Base-by-base conservation (phyloP, 2,888 invertebrate species). In the Stenoptilia bipunctidactyla region DNA sequence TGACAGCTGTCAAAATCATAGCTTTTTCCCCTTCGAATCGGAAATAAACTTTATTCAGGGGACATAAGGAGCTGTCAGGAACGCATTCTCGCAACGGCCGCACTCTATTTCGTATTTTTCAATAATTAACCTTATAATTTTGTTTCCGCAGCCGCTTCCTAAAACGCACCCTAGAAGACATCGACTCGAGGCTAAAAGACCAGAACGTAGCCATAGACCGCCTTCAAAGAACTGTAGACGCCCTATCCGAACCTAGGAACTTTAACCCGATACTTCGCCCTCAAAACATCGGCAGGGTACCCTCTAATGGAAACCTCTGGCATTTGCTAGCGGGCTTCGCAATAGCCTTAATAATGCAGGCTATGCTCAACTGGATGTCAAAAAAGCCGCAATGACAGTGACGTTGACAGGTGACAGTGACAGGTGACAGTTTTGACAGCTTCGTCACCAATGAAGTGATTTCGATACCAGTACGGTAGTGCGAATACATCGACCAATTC, bases 151-250 rank as follows among this genome's bases (percentile, higher is more conserved):
- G 72, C n/a, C 71, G 68, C 1, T 87, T 86, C 2, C 47, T 88
- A 13, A 73, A 85, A 14, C 65, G 79, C 25, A 71, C 80, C 0
- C 61, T 88, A 0, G 65, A 68, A 13, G 72, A 83, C 15, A 73
- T 88, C 6, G 87, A 86, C 50, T 49, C 65, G 1, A 63, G 84
- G 0, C 53, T 88, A 1, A 70, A 85, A n/a, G 83, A 85, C 1
- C 87, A 88, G 42, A 67, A 82, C 0, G 40, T 61, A 1, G 85
- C 86, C 9, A 62, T 88, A 20, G 76, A 80, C 12, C 49, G 72
- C 0, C 50, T 83, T 0, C 52, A 67, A 0, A 67, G 53, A 14
- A 64, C 60, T 0, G 66, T 83, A 0, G 75, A 76, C 1, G 36
- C 50, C 0, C 44, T 82, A 0, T 49, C 47, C 3, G 69, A 70